Base-by-base conservation (phyloP, 2,113 vertebrate genomes). In the Etheostoma spectabile region DNA sequence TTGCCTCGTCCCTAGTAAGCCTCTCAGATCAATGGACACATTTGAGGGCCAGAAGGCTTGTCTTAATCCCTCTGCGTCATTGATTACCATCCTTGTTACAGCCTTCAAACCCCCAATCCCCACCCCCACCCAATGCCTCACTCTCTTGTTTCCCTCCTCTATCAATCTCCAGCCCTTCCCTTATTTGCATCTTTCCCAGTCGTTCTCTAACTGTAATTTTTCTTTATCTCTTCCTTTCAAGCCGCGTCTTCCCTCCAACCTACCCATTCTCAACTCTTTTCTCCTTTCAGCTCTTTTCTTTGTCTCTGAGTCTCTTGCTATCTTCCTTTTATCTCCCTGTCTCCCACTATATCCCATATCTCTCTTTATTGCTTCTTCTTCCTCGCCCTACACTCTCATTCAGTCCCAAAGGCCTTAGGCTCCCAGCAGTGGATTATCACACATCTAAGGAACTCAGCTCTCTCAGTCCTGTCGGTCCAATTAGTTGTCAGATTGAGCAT, bases 371-470 rank as follows among this genome's bases (percentile, higher is more conserved):
- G 2, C 79, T 15, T 75, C 65, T 38, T 48, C 64, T 77, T 48
- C 59, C 66, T 55, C 74, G 77, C 74, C 83, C 74, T n/a, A 56
- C 74, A 22, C 74, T 42, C 65, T 69, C 35, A 56, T 48, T 74
- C 30, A 4, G 61, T 88, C 86, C 85, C 87, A 66, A 74, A 85
- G 86, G 83, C 85, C 88, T 84, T 49, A 0, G 75, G 87, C 89
- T 89, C 77, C 68, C 67, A 82, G 64, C 82, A 80, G 80, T 85
- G 82, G 90, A 92, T 90, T 89, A 93, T 85, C 80, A 77, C 83
- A 83, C 91, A 86, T 94, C 89, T 87, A 82, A 94, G 79, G 49
- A 90, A 82, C 75, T 89, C 52, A 2, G 45, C 72, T 83, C 10
- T 67, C 55, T 80, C 64, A 12, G 56, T 84, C 82, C 73, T 87